Evolutionary conservation across 2,888 invertebrate species (phyloP).

Genomic region (Conchocele bisecta): DNA sequence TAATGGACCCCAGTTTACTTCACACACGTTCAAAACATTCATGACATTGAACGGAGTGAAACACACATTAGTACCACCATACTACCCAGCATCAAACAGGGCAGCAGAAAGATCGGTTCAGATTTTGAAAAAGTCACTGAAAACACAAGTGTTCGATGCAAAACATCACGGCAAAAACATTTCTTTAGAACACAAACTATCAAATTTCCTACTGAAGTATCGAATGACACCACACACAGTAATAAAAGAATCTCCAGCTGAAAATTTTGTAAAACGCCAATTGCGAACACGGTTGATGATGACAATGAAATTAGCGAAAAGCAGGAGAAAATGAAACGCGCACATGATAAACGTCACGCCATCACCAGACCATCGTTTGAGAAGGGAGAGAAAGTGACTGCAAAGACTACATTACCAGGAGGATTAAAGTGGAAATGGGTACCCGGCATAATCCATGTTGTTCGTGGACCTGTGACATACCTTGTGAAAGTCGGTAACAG

Average conservation of each 20-base stretch:
- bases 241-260: constrained; percentile 22
- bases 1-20: constrained; percentile 36
- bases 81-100: constrained; percentile 37
- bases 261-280: constrained; percentile 30
- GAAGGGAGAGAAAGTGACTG: constrained; percentile 7
- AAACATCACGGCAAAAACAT: not conserved
- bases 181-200: constrained; percentile 13
- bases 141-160: constrained; percentile 19
- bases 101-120: constrained; percentile 37
- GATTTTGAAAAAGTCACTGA: constrained; percentile 24
- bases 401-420: not conserved
- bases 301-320: not conserved
- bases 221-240: constrained; percentile 30
- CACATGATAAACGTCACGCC: not conserved
- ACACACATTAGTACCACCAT: constrained; percentile 31
- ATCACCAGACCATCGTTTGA: not conserved
- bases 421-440: constrained; percentile 3
- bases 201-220: constrained; percentile 32
- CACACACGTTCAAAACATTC: constrained; percentile 31
- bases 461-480: constrained; percentile 2
- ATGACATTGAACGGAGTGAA: constrained; percentile 35
- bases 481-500: not conserved
- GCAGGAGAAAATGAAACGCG: constrained; percentile 9
- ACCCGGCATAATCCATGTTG: constrained; percentile 6
- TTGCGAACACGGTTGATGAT: constrained; percentile 22